Conservation (phyloP, 2,888 invertebrate genomes). For the Entomobrya proxima region DNA sequence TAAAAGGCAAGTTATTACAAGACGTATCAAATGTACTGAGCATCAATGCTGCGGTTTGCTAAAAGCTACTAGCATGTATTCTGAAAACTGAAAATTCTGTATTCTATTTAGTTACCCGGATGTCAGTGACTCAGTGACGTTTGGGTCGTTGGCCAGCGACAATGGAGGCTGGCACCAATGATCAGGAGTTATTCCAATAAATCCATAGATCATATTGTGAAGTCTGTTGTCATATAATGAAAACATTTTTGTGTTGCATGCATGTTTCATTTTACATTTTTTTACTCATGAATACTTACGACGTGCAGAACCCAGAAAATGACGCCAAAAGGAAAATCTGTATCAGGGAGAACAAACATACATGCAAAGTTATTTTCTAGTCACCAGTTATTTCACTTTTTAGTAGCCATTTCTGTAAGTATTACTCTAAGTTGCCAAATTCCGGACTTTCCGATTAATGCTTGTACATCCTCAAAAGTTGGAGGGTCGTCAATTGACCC, state of each 20-base stretch:
- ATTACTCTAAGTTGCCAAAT: conserved; percentile 38
- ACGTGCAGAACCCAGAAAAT: conserved; percentile 48
- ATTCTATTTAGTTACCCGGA: not conserved
- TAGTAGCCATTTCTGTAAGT: not conserved
- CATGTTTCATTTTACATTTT: not conserved
- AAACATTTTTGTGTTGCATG: not conserved
- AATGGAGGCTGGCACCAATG: conserved; percentile 36
- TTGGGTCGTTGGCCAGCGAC: not conserved
- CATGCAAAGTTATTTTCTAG: not conserved
- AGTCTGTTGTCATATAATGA: not conserved
- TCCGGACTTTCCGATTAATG: conserved; percentile 21
- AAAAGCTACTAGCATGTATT: not conserved
- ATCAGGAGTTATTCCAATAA: conserved; percentile 32
- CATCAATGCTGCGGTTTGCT: not conserved
- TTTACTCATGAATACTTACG: conserved; percentile 25
- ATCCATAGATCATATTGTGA: conserved; percentile 34
- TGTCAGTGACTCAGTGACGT: not conserved
- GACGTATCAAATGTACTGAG: not conserved
- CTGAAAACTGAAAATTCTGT: too few relatives aligned
- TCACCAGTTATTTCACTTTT: not conserved
- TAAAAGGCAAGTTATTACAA: not conserved
- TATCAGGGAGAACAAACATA: not conserved
- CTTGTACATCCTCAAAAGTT: conserved; percentile 16
- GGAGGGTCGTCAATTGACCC: not conserved
- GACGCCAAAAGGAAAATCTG: conserved; percentile 53